Evolutionary conservation across 1,140 invertebrate species (phyloP).

Genomic region (Lepeophtheirus salmonis): DNA sequence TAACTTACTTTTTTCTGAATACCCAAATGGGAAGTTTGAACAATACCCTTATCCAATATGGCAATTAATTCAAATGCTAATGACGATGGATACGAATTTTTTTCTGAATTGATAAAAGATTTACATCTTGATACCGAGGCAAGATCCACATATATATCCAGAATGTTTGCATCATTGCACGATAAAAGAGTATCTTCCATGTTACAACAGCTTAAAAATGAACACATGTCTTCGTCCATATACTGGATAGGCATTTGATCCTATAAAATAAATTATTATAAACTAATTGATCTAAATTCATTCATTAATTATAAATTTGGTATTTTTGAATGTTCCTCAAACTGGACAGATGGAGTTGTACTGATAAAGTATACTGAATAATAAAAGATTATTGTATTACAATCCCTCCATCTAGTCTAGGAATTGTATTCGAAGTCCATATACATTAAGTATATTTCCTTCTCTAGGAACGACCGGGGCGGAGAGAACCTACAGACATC

Average conservation of each 20-base stretch:
- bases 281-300: background rate
- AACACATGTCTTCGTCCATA: conserved; percentile 23
- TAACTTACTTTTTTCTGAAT: conserved; percentile 36
- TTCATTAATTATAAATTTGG: background rate
- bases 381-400: no score
- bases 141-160: background rate
- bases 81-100: conserved; percentile 60
- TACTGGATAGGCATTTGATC: conserved; percentile 56
- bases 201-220: conserved; percentile 26
- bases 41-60: conserved; percentile 29
- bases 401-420: no score
- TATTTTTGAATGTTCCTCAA: no score
- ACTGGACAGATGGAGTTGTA: no score
- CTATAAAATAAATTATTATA: conserved; percentile 14
- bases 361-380: no score
- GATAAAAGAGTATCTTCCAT: conserved; percentile 23
- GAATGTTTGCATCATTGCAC: conserved; percentile 18
- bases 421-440: no score
- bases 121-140: conserved; percentile 4
- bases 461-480: no score
- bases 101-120: conserved; percentile 27
- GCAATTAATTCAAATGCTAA: conserved; percentile 45
- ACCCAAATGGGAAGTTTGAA: conserved; percentile 37
- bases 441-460: no score
- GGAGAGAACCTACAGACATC: no score